Percentiles rank a stretch among this genome's conserved stretches.
Conservation (phyloP, 2,113 vertebrate species). For the Psittacara wagleri region DNA sequence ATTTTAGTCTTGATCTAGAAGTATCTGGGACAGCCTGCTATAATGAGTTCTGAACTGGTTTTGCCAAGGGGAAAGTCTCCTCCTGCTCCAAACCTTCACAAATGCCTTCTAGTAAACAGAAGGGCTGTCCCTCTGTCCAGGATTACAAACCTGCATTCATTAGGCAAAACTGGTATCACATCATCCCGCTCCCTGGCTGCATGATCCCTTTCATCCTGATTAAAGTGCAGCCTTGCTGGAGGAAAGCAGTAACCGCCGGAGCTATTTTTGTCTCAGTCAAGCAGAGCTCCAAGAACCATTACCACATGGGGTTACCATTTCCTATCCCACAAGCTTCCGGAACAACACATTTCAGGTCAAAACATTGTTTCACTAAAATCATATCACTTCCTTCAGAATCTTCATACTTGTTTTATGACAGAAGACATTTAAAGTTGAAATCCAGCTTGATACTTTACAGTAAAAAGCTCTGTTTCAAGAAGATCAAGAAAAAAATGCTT, state of each 20-base stretch:
- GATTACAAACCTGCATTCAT: not conserved
- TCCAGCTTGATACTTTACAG: not conserved
- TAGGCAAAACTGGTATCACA: not conserved
- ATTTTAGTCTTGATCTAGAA: not conserved
- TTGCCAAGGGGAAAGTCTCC: not conserved
- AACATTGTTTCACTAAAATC: conserved; percentile 1
- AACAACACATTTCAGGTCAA: not conserved
- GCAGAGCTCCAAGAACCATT: not conserved
- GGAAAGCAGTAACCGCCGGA: not conserved
- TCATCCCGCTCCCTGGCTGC: not conserved
- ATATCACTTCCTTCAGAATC: not conserved
- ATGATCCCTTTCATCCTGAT: not conserved
- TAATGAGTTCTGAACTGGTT: not conserved
- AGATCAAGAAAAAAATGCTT: not conserved
- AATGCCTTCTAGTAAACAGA: not conserved
- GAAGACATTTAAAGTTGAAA: not conserved
- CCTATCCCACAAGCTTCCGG: conserved; percentile 33
- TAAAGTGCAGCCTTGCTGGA: not conserved
- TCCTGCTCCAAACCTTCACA: not conserved
- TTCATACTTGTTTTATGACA: not conserved
- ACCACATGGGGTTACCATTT: conserved; percentile 47
- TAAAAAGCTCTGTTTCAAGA: not conserved
- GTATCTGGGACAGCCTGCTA: not conserved
- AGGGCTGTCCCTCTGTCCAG: not conserved
- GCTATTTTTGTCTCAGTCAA: conserved; percentile 1